phyloP scores from a whole-genome alignment of 1,140 invertebrate genomes.

The Camponotus floridanus region DNA sequence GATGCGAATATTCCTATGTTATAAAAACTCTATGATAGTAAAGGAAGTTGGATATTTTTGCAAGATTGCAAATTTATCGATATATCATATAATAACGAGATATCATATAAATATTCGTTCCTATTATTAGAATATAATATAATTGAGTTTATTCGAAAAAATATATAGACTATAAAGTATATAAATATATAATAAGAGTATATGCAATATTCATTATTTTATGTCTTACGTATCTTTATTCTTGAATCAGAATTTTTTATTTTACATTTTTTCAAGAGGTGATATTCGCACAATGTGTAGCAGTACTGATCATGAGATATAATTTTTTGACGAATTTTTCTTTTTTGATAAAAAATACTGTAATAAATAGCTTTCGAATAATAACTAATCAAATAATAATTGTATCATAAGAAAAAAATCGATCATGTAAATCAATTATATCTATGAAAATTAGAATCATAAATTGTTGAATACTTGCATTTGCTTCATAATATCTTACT shows the following conservation, averaged over 20 bases:
- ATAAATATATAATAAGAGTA: too few relatives aligned
- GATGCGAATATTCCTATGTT: constrained; percentile 8
- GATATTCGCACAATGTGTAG: neutral
- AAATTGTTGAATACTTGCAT: neutral
- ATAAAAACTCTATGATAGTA: neutral
- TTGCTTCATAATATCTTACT: neutral
- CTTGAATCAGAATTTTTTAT: neutral
- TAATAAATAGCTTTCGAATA: neutral
- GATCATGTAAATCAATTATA: neutral
- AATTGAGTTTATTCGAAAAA: neutral
- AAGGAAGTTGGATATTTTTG: neutral
- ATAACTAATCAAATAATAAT: neutral
- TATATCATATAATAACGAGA: too few relatives aligned
- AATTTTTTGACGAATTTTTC: neutral
- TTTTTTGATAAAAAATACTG: neutral
- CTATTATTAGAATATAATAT: neutral
- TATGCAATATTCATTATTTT: neutral
- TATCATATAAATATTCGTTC: too few relatives aligned
- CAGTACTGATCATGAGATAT: too few relatives aligned
- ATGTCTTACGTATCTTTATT: neutral
- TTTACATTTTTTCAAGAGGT: neutral
- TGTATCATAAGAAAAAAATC: neutral
- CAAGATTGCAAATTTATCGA: neutral
- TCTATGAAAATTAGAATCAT: neutral
- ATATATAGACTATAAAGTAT: neutral